Evolutionary conservation across 2,113 vertebrate species (phyloP).

Genomic region (Scopus umbretta): DNA sequence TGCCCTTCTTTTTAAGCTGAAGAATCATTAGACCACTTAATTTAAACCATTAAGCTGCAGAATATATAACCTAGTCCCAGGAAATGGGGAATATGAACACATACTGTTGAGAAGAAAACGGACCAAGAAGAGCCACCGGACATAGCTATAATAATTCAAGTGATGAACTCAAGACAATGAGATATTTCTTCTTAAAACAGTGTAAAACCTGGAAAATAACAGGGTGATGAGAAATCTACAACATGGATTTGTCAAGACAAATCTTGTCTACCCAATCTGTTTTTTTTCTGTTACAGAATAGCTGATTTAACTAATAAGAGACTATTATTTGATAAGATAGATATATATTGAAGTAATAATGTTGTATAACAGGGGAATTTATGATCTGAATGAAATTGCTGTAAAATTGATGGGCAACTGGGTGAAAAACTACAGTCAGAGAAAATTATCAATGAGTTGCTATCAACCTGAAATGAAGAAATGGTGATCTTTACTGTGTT

Average conservation of each 20-base stretch:
- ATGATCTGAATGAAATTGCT: background rate
- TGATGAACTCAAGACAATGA: background rate
- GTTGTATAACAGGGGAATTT: background rate
- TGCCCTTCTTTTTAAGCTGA: background rate
- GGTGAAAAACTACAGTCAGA: background rate
- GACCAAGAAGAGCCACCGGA: background rate
- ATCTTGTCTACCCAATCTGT: rapidly evolving
- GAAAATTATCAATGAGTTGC: background rate
- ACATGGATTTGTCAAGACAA: background rate
- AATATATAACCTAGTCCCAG: background rate
- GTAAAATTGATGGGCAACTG: background rate
- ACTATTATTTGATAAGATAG: background rate
- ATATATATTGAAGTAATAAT: background rate
- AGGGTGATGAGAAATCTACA: background rate
- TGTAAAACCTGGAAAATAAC: background rate
- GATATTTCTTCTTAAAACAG: background rate
- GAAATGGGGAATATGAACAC: background rate
- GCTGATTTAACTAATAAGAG: background rate
- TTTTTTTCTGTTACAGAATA: background rate
- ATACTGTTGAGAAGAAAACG: background rate
- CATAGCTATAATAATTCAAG: background rate
- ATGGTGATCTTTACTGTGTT: background rate
- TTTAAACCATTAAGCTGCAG: background rate
- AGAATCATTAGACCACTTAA: background rate
- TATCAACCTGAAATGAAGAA: background rate